Evolutionary conservation across 2,113 vertebrate genomes (phyloP).

Genomic region (Elaphurus davidianus): DNA sequence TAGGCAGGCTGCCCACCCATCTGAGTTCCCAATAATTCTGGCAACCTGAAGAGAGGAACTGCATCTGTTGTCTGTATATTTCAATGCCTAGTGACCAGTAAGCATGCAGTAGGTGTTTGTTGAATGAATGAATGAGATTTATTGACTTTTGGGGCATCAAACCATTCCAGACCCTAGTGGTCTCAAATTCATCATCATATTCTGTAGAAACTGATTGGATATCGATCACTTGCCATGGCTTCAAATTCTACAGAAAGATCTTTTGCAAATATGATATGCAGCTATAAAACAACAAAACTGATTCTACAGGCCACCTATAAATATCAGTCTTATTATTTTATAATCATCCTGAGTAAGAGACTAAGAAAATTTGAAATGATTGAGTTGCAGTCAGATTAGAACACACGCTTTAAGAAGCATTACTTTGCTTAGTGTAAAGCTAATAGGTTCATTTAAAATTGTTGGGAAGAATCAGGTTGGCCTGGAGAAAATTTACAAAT

Average conservation of each 20-base stretch:
- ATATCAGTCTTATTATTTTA: slow-evolving; percentile 29
- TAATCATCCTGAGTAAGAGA: not conserved
- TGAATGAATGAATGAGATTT: slow-evolving; percentile 44
- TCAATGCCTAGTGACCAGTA: not conserved
- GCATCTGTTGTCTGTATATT: not conserved
- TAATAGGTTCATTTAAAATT: not conserved
- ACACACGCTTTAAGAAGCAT: not conserved
- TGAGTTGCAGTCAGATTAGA: not conserved
- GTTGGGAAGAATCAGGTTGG: not conserved
- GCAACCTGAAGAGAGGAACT: not conserved
- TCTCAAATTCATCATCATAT: slow-evolving; percentile 43
- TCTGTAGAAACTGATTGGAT: slow-evolving; percentile 53
- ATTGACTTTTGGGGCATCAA: slow-evolving; percentile 24
- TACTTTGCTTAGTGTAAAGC: not conserved
- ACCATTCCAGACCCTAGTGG: slow-evolving; percentile 33
- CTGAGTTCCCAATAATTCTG: not conserved
- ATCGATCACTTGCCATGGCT: not conserved
- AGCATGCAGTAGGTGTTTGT: not conserved
- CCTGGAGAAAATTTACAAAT: not conserved
- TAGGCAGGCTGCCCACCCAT: not conserved
- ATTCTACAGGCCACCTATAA: not conserved
- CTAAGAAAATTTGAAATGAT: not conserved
- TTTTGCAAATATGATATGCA: slow-evolving; percentile 28
- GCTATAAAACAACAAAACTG: slow-evolving; percentile 19
- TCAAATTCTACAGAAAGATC: not conserved